phyloP scores from a whole-genome alignment of 92 coral and sea anemone species.

The Montipora capitata region DNA sequence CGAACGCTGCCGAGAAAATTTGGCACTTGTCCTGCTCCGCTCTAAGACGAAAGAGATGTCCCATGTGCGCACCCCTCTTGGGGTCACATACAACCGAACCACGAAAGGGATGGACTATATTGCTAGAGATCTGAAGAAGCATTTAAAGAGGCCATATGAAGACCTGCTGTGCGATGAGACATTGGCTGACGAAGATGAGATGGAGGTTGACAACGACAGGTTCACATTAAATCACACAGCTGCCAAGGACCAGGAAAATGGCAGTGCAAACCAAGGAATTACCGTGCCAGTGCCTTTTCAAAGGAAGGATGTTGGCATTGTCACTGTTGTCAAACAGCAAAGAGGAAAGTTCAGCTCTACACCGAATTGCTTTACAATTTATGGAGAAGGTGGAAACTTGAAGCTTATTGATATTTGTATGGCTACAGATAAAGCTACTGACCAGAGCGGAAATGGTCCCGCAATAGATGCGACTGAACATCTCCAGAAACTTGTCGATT shows the following conservation, averaged over 20 bases:
- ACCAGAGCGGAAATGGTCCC: conserved; percentile 41
- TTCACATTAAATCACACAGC: conserved; percentile 48
- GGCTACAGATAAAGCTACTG: conserved; percentile 27
- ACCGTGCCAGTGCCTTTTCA: conserved; percentile 6
- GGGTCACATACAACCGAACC: conserved; percentile 86
- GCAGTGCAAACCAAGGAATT: neutral
- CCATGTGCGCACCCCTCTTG: conserved; percentile 95
- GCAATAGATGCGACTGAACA: conserved; percentile 39
- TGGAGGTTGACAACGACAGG: conserved; percentile 77
- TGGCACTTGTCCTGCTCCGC: conserved; percentile 88
- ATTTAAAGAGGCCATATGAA: conserved; percentile 83
- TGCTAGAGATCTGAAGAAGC: conserved; percentile 77
- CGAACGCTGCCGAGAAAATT: conserved; percentile 94
- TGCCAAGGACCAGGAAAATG: conserved; percentile 25
- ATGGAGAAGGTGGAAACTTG: conserved; percentile 73
- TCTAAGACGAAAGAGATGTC: conserved; percentile 87
- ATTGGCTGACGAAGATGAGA: conserved; percentile 87
- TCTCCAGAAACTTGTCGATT: conserved; percentile 31
- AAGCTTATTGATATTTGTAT: conserved; percentile 27
- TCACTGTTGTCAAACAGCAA: conserved; percentile 80
- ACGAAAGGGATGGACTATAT: conserved; percentile 90
- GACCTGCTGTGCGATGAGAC: conserved; percentile 92
- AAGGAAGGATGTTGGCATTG: conserved; percentile 77
- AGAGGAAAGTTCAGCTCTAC: conserved; percentile 65
- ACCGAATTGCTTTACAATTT: conserved; percentile 84